Base-by-base conservation (phyloP, 2,888 invertebrate species). In the Watsonalla binaria region DNA sequence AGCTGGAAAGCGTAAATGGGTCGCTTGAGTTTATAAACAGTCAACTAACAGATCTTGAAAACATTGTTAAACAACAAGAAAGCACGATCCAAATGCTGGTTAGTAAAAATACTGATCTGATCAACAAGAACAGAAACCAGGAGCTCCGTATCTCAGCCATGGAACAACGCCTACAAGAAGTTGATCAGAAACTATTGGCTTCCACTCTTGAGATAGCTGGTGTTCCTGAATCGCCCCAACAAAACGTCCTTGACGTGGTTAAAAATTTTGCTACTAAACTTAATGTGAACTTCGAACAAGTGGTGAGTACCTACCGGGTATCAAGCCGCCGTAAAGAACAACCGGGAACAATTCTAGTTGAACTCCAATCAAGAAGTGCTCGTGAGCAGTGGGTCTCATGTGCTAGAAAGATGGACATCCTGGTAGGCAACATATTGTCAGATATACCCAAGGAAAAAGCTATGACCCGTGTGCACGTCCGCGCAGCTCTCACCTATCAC, bases 401-500 rank as follows among this genome's bases (percentile, higher is more conserved):
- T 15, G 54, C 62, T 7, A 69, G 55, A 46, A 51, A 60, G 33
- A 61, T 55, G 52, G n/a, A 53, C 37, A 51, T 68, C 15, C 64
- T 65, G 0, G 58, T 58, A 5, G 64, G 63, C 33, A 13, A 24
- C 0, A 6, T 70, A 8, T 6, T 63, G 14, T 58, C 65, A 6
- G 47, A 60, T 6, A 15, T 45, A 11, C 51, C 60, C 5, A 51
- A 56, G 47, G 63, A 66, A 6, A 56, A 54, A 56, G 45, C 54
- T 6, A 55, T 56, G 6, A 57, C 46, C 35, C 50, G 55, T 45
- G 45, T 63, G 4, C 62, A 52, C 47, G 45, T 65, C 7, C 55
- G 65, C 46, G 60, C 63, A 62, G 62, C 63, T 7, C 46, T 67
- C n/a, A 65, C 62, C 0, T 61, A 66, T 39, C 45, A 54, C 49